Evolutionary conservation across 1,140 invertebrate species (phyloP), one percentile per base, ranked within the genome.

Genomic region (Meloidogyne floridensis): DNA sequence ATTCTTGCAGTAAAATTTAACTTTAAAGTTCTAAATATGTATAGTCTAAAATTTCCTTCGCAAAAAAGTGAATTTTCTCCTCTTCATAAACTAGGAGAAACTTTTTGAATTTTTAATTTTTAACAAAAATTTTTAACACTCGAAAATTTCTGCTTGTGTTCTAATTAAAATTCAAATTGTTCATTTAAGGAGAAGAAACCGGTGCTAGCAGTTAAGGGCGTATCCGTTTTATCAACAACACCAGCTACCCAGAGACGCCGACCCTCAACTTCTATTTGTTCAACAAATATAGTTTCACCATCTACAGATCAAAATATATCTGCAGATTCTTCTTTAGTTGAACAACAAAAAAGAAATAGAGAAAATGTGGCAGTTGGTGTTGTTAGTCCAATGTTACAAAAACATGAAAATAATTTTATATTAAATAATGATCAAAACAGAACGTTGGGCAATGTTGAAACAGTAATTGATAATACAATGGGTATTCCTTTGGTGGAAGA

Each of bases 121-220:
- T 20, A 20, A 20, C 20, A 20, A 20, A 20, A 20, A 20, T 20
- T 20, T 20, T 20, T 20, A 32, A 32, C 32, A 32, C 32, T 32
- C 32, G 32, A 32, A 32, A 32, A 32, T 32, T 32, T 32, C 2
- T 32, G 32, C 32, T 32, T 32, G 32, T 32, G 32, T 32, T 32
- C 32, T 32, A 32, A 32, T 32, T 32, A 32, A 32, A 32, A 32
- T 2, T 2, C 32, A 32, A 47, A 47, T 47, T 4, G 47, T 47
- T 42, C 4, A 9, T 13, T 77, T 15, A 69, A 79, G 77, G 77
- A 79, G 54, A 79, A 79, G 77, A 79, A 79, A 43, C 77, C 77
- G 10, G 72, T 71, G 51, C 6, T 79, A 20, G 77, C 77, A 8
- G 77, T 79, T 51, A 79, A 79, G 8, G 77, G 77, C 1, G 72